A percentile compares a stretch with the other conserved stretches of the same genome.
Evolutionary conservation across 1,140 invertebrate species (phyloP).

Genomic region (Tetramorium alpestre): DNA sequence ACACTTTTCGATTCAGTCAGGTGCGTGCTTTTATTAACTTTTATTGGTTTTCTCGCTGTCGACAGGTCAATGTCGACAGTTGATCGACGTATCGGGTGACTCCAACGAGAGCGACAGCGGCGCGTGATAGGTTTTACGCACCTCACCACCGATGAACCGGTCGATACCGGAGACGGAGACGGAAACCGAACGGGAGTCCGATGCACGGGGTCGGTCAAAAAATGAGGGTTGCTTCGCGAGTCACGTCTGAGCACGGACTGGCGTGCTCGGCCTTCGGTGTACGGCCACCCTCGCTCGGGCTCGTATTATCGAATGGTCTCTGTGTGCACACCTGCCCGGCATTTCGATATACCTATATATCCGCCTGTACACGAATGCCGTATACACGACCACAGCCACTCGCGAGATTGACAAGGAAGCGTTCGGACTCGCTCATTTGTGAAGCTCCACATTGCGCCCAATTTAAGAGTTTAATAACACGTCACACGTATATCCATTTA

Average conservation of each 20-base stretch:
- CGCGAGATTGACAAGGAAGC: conserved; percentile 1
- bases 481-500: not conserved
- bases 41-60: not conserved
- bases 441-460: not conserved
- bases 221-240: conserved; percentile 76
- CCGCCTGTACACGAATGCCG: conserved; percentile 51
- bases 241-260: conserved; percentile 83
- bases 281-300: conserved; percentile 70
- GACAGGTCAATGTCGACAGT: conserved; percentile 19
- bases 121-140: conserved; percentile 49
- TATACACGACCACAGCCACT: not conserved
- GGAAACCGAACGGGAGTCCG: conserved; percentile 27
- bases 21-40: conserved; percentile 36
- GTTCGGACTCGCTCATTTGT: not conserved
- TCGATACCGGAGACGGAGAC: conserved; percentile 18
- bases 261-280: conserved; percentile 76
- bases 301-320: conserved; percentile 78
- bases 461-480: not conserved
- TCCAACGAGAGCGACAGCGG: conserved; percentile 16
- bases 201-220: conserved; percentile 59
- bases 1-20: not conserved
- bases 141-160: conserved; percentile 36
- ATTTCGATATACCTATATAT: conserved; percentile 70
- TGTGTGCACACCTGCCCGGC: conserved; percentile 67
- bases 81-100: conserved; percentile 33